Conservation (phyloP, 2,797 vertebrate species). For the Mormyrops boulengeri region DNA sequence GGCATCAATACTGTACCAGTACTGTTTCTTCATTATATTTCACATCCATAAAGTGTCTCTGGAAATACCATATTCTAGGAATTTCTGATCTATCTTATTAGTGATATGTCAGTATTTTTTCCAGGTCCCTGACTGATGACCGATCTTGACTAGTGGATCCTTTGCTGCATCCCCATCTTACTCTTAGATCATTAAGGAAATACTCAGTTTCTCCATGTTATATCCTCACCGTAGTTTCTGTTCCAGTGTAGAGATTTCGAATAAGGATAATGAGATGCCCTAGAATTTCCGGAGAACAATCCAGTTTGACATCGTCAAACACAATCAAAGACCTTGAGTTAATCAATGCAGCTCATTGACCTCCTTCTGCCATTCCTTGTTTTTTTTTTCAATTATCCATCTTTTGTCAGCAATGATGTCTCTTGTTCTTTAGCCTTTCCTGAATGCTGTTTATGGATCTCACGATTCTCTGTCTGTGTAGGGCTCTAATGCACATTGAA, state of each 20-base stretch:
- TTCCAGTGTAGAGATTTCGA: not conserved
- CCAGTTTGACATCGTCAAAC: not conserved
- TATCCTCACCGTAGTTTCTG: not conserved
- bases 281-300: not conserved
- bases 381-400: not conserved
- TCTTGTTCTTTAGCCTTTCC: not conserved
- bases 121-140: not conserved
- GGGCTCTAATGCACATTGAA: not conserved
- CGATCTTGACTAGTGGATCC: not conserved
- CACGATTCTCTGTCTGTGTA: not conserved
- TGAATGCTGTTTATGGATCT: not conserved
- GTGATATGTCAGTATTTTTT: not conserved
- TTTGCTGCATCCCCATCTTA: not conserved
- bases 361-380: not conserved
- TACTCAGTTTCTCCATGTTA: not conserved
- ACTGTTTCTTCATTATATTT: not conserved
- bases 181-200: not conserved
- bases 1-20: not conserved
- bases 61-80: not conserved
- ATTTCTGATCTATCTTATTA: not conserved
- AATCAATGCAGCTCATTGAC: not conserved
- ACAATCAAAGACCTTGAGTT: not conserved
- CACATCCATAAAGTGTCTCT: not conserved
- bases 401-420: not conserved
- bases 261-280: constrained; percentile 3